A percentile compares a stretch with the other conserved stretches of the same genome.
Evolutionary conservation across 37 sponge, comb jelly and placozoan genomes (phyloP).

Genomic region (Aphrocallistes beatrix): DNA sequence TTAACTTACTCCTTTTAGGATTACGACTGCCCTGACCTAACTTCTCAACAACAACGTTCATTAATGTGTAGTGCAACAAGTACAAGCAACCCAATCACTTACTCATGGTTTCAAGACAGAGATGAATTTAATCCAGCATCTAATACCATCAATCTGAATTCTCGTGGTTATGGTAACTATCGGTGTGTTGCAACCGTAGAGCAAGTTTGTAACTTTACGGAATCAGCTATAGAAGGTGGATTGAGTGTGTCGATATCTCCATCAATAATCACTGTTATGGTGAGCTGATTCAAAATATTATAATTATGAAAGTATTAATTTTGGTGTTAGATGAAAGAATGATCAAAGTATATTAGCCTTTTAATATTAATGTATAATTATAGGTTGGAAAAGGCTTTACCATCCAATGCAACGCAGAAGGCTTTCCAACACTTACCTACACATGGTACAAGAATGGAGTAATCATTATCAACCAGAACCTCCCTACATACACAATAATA

Average conservation of each 20-base stretch:
- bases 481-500: not conserved
- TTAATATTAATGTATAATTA: not conserved
- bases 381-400: not conserved
- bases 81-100: not conserved
- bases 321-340: too few relatives aligned
- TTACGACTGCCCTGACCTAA: not conserved
- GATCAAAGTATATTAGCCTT: not conserved
- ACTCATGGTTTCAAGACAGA: not conserved
- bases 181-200: not conserved
- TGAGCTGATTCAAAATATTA: not conserved
- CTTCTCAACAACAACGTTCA: not conserved
- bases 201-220: not conserved
- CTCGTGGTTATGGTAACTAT: constrained; percentile 3
- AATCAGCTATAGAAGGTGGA: not conserved
- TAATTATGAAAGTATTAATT: not conserved
- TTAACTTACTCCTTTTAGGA: not conserved
- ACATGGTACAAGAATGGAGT: not conserved
- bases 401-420: not conserved
- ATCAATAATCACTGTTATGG: not conserved
- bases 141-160: not conserved
- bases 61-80: not conserved
- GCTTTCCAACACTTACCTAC: not conserved
- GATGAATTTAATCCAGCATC: not conserved
- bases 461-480: not conserved
- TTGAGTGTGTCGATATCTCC: not conserved